A percentile compares a stretch with the other conserved stretches of the same genome.
These are phyloP conservation scores for Noctua janthe DNA, from an alignment of 2,888 invertebrate genomes.

Conservation along the genomic window DNA sequence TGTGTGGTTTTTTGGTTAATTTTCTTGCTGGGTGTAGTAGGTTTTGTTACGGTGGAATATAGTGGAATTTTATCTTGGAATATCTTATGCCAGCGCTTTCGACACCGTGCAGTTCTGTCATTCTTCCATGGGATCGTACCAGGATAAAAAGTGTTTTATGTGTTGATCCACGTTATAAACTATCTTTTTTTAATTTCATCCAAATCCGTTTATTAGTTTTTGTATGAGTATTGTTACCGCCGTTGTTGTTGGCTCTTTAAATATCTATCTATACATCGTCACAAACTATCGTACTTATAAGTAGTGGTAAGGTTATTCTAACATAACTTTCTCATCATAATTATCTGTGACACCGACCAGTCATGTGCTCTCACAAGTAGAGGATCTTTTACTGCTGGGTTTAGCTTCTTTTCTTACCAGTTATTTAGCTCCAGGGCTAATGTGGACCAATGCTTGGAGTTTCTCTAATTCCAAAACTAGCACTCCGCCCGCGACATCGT, in stretches of 20 bases:
- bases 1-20: constrained; percentile 17
- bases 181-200: background rate
- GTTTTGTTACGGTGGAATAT: background rate
- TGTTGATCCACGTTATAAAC: background rate
- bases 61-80: background rate
- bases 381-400: too few species aligned
- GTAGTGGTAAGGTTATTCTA: background rate
- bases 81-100: background rate
- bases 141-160: background rate
- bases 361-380: too few species aligned
- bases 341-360: too few species aligned
- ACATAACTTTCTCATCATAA: background rate
- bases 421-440: background rate
- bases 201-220: background rate
- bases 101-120: background rate
- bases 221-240: too few species aligned
- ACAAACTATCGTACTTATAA: background rate
- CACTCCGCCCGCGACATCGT: too few species aligned
- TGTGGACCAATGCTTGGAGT: background rate
- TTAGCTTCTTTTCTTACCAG: background rate
- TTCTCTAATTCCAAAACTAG: too few species aligned
- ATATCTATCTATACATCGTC: background rate
- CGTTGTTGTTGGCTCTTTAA: too few species aligned
- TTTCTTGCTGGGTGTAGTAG: background rate
- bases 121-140: background rate